These are phyloP conservation scores for Eurytoma californica DNA, from an alignment of 2,888 invertebrate genomes.

Conservation along the genomic window DNA sequence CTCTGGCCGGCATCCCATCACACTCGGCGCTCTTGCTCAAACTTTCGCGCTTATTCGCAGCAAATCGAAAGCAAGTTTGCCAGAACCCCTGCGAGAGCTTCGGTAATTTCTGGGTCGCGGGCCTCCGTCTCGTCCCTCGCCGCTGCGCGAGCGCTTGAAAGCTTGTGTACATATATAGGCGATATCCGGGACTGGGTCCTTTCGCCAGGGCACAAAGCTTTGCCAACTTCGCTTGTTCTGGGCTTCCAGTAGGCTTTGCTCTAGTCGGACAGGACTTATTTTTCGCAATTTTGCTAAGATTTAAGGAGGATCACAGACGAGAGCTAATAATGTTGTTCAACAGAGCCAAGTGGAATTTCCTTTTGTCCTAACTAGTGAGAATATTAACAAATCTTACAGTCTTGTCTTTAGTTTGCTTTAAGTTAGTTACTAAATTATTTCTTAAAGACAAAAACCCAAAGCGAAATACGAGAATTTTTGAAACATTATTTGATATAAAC, in stretches of 20 bases:
- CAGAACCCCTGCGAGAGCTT: conserved; percentile 20
- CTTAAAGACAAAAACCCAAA: too few species aligned
- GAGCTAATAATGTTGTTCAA: background rate
- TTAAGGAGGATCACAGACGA: too few species aligned
- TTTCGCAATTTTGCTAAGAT: too few species aligned
- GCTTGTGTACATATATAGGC: background rate
- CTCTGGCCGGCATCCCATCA: background rate
- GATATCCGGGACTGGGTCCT: conserved; percentile 3
- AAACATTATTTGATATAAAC: too few species aligned
- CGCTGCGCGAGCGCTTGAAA: background rate
- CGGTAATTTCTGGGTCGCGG: conserved; percentile 43
- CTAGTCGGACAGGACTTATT: too few species aligned
- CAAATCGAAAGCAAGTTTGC: conserved; percentile 47
- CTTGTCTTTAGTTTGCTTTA: too few species aligned
- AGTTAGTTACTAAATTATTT: too few species aligned
- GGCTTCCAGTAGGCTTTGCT: too few species aligned
- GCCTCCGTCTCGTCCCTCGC: background rate
- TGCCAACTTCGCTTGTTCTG: too few species aligned
- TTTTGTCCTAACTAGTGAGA: background rate
- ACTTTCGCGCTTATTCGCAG: conserved; percentile 25
- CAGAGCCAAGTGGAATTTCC: background rate
- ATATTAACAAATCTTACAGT: too few species aligned
- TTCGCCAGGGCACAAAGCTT: background rate
- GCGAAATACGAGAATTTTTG: too few species aligned
- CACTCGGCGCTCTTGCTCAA: background rate